Conservation (phyloP, 2,888 invertebrate genomes). For the Baronia brevicornis region DNA sequence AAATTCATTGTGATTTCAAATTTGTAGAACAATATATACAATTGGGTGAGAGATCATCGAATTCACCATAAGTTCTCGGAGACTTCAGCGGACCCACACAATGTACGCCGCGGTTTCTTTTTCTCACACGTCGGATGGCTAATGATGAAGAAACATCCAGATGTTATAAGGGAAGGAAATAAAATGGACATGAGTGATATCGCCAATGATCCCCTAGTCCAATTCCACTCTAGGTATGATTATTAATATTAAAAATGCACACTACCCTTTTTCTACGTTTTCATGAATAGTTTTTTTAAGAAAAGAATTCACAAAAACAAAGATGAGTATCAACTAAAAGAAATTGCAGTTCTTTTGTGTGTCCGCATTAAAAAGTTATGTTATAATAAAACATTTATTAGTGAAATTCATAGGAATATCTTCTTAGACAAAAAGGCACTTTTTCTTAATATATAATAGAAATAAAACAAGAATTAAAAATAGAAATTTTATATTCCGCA, state of each 20-base stretch:
- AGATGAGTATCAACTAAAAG: no score
- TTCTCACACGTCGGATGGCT: conserved; percentile 97
- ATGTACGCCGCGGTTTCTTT: conserved; percentile 89
- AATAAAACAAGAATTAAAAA: no score
- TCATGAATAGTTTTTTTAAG: no score
- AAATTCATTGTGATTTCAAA: neutral
- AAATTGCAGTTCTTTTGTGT: no score
- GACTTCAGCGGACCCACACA: conserved; percentile 89
- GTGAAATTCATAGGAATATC: no score
- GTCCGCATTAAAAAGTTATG: no score
- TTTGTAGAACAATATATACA: conserved; percentile 78
- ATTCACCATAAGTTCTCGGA: conserved; percentile 86
- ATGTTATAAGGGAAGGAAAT: conserved; percentile 84
- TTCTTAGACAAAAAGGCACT: no score
- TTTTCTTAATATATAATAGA: no score
- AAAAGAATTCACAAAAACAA: no score
- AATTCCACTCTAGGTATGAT: conserved; percentile 86
- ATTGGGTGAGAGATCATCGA: conserved; percentile 86
- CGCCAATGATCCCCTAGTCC: conserved; percentile 82
- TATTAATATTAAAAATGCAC: conserved; percentile 13
- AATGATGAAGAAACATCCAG: conserved; percentile 91
- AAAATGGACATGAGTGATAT: conserved; percentile 91
- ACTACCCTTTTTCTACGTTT: neutral
- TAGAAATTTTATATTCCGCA: no score
- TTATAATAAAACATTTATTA: no score